Evolutionary conservation across 2,113 vertebrate species (phyloP).

Genomic region (Corythornis madagascariensis): DNA sequence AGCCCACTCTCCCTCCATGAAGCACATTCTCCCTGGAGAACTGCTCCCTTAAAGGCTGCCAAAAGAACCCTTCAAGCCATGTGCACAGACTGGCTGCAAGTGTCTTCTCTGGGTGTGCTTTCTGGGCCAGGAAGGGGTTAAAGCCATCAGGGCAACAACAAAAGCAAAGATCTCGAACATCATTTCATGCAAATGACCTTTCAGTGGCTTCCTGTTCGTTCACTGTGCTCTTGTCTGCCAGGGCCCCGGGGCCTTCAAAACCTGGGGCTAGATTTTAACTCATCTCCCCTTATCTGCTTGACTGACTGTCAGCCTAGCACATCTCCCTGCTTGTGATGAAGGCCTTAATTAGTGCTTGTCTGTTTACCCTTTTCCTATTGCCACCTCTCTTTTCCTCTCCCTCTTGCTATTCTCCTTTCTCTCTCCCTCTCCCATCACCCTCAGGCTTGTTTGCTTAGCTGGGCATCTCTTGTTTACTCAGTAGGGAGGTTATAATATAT

Average conservation of each 20-base stretch:
- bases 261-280: constrained; percentile 91
- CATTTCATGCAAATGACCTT: constrained; percentile 91
- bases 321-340: constrained; percentile 87
- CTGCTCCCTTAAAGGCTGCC: neutral
- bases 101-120: neutral
- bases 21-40: neutral
- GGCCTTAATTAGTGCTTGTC: constrained; percentile 92
- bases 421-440: constrained; percentile 55
- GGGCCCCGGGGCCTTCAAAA: constrained; percentile 78
- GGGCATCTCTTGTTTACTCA: constrained; percentile 61
- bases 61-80: neutral
- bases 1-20: neutral
- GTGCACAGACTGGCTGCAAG: neutral
- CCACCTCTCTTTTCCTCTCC: constrained; percentile 72
- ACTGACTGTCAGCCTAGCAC: constrained; percentile 98
- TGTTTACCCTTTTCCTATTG: constrained; percentile 70
- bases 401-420: constrained; percentile 51
- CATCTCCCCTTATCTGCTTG: constrained; percentile 94
- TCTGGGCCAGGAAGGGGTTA: constrained; percentile 16
- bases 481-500: constrained; percentile 51
- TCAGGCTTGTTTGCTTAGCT: constrained; percentile 64
- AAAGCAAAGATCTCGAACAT: constrained; percentile 80
- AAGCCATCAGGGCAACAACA: constrained; percentile 59
- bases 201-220: constrained; percentile 81
- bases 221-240: constrained; percentile 92